These are phyloP conservation scores for Choreutis nemorana DNA, from an alignment of 2,888 invertebrate species.

Conservation along the genomic window DNA sequence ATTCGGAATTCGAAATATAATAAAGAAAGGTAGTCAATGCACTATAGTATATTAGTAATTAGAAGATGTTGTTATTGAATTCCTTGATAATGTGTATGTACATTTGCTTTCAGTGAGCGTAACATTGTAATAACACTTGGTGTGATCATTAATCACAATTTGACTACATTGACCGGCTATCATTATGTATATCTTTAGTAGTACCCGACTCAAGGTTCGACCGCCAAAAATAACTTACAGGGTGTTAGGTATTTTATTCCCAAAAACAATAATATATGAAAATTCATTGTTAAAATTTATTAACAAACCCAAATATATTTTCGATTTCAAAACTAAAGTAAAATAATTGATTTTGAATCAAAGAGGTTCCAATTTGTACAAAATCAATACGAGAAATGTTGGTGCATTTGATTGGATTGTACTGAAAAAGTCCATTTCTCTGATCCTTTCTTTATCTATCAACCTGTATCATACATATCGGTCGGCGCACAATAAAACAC, in stretches of 20 bases:
- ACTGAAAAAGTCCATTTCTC: no score
- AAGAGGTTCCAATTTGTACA: no score
- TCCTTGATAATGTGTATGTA: no score
- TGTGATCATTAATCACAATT: conserved; percentile 52
- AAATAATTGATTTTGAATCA: no score
- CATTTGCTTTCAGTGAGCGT: no score
- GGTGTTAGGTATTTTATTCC: conserved; percentile 1
- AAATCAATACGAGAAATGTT: no score
- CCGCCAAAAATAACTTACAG: conserved; percentile 3
- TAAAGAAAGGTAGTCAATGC: no score
- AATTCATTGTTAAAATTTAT: neutral
- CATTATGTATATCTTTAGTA: conserved; percentile 38
- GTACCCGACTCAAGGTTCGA: conserved; percentile 30
- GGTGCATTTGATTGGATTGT: no score
- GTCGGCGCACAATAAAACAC: conserved; percentile 49
- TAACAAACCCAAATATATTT: neutral
- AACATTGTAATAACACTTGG: conserved; percentile 21
- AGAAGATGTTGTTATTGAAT: no score
- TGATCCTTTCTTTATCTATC: conserved; percentile 18
- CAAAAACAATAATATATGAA: conserved; percentile 2
- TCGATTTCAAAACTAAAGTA: no score
- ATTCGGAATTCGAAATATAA: no score
- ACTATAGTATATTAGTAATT: no score
- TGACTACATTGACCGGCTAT: conserved; percentile 51
- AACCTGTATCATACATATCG: conserved; percentile 21